Evolutionary conservation across 1,140 invertebrate genomes (phyloP).

Genomic region (Psix sp.): DNA sequence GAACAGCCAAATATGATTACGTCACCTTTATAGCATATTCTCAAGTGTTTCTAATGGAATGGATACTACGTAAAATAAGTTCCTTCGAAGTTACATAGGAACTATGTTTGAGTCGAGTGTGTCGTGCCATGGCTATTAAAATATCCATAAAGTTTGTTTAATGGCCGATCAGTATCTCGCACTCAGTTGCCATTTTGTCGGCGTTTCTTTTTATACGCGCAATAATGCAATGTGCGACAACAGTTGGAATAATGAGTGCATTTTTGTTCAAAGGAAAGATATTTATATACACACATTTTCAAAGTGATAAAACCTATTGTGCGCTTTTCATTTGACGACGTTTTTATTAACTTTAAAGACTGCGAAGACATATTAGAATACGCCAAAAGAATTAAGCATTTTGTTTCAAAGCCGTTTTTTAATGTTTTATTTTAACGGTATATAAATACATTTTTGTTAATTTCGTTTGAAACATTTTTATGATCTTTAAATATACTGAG

Average conservation of each 20-base stretch:
- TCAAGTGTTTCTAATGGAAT: constrained; percentile 52
- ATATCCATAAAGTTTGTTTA: constrained; percentile 56
- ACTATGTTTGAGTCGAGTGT: constrained; percentile 41
- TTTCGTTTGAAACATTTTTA: too few species aligned
- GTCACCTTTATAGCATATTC: constrained; percentile 57
- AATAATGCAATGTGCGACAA: constrained; percentile 55
- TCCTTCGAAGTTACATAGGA: constrained; percentile 55
- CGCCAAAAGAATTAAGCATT: background rate
- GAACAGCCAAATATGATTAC: constrained; percentile 45
- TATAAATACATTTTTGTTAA: too few species aligned
- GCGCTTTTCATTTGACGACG: constrained; percentile 39
- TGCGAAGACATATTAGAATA: constrained; percentile 34
- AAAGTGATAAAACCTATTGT: constrained; percentile 41
- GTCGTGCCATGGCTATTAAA: constrained; percentile 49
- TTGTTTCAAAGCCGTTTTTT: background rate
- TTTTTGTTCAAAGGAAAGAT: constrained; percentile 39
- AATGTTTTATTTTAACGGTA: too few species aligned
- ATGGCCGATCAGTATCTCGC: constrained; percentile 57
- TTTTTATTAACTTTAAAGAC: constrained; percentile 35
- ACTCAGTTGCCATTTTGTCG: constrained; percentile 60
- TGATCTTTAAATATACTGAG: too few species aligned
- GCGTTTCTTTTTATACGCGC: constrained; percentile 51
- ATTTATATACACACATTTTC: constrained; percentile 31
- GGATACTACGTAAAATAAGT: constrained; percentile 50
- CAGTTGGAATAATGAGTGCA: constrained; percentile 53